A percentile compares a stretch with the other conserved stretches of the same genome.
Evolutionary conservation across 2,113 vertebrate genomes (phyloP).

Genomic region (Myiopsitta monachus): DNA sequence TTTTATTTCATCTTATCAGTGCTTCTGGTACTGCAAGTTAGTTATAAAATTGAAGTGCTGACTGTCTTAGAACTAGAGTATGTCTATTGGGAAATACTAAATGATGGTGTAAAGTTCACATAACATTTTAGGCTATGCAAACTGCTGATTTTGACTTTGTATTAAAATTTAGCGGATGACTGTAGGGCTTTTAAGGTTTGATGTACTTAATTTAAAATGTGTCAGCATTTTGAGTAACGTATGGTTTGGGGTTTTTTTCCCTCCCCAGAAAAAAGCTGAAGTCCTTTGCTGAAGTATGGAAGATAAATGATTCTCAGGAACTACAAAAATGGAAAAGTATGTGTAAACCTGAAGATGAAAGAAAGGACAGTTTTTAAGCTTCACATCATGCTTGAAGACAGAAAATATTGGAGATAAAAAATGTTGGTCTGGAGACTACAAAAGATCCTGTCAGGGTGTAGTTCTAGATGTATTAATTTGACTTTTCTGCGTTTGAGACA

Average conservation of each 20-base stretch:
- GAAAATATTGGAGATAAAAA: neutral
- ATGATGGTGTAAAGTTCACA: neutral
- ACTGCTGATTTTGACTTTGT: neutral
- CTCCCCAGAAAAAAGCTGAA: slow-evolving; percentile 64
- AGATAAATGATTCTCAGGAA: slow-evolving; percentile 42
- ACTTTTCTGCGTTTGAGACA: neutral
- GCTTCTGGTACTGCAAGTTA: neutral
- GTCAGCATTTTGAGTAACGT: neutral
- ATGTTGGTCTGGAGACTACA: neutral
- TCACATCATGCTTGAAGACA: neutral
- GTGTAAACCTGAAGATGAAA: slow-evolving; percentile 41
- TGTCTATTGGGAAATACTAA: neutral
- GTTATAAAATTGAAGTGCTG: neutral
- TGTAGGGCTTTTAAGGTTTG: neutral
- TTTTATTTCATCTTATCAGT: neutral
- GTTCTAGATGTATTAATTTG: neutral
- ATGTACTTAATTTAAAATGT: neutral
- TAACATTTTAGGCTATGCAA: neutral
- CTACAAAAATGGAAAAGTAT: slow-evolving; percentile 64
- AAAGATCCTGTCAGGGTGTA: neutral
- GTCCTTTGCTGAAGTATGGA: slow-evolving; percentile 73
- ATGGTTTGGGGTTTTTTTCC: neutral
- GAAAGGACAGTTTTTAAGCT: slow-evolving; percentile 34
- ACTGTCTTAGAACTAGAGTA: neutral
- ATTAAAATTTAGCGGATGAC: neutral